Percentiles rank a stretch among this genome's conserved stretches.
Evolutionary conservation across 2,113 vertebrate genomes (phyloP).

Genomic region (Motacilla tschutschensis): DNA sequence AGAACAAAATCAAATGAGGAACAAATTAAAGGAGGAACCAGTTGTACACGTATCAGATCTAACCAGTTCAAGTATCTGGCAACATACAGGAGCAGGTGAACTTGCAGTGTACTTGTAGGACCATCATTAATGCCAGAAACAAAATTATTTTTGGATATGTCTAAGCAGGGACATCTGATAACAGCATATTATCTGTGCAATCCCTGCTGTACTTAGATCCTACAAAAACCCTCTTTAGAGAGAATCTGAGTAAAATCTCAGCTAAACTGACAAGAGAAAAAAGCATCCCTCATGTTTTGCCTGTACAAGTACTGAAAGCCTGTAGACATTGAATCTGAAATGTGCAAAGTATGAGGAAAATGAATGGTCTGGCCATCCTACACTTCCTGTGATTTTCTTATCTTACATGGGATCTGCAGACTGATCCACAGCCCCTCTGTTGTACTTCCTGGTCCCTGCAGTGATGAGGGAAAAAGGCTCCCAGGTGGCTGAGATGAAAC

Average conservation of each 20-base stretch:
- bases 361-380: neutral
- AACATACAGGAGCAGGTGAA: neutral
- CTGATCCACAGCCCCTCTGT: neutral
- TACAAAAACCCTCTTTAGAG: neutral
- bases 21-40: constrained; percentile 36
- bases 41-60: neutral
- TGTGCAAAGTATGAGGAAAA: neutral
- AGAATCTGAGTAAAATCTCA: neutral
- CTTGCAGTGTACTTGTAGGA: neutral
- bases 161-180: neutral
- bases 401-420: neutral
- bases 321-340: accelerated
- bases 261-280: neutral
- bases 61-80: constrained; percentile 8
- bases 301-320: neutral
- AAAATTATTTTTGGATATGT: neutral
- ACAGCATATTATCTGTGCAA: neutral
- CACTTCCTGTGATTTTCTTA: neutral
- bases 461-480: neutral
- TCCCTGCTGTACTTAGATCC: neutral
- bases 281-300: neutral
- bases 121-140: neutral
- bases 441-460: neutral
- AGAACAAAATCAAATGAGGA: constrained; percentile 26
- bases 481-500: neutral